Base-by-base conservation (phyloP, 2,888 invertebrate genomes). In the Merodon equestris region DNA sequence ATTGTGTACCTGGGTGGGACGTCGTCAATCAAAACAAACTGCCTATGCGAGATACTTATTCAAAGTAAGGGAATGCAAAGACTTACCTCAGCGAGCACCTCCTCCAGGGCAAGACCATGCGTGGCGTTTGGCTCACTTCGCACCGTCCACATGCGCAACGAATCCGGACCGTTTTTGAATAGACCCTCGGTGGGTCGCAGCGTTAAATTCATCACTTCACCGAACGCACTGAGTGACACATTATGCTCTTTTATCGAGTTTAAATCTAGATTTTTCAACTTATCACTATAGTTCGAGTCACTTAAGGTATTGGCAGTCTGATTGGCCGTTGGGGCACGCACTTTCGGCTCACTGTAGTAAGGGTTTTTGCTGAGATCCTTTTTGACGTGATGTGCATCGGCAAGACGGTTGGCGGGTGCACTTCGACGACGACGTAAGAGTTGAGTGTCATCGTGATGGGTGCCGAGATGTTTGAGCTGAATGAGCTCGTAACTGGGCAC, bases 401-500 rank as follows among this genome's bases (percentile, higher is more conserved):
- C 89, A 44, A 90, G 88, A 10, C 90, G 87, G 77, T 90, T 90
- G 1, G 89, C 88, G 57, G 89, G 90, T 60, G 86, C 90, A 89
- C 83, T 87, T 76, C 88, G 87, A 51, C 85, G 84, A 10, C 56
- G 64, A 36, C 64, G 73, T 53, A 71, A 1, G 34, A 53, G 54
- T 53, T 77, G 68, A 2, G 7, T 7, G 40, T 66, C 68, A 56
- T 74, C 82, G 85, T 90, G 83, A 54, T 77, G 82, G 19, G 82
- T 83, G 53, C 85, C 86, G 82, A 92, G 92, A 88, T 94, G 94
- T 68, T 92, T 91, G 82, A 96, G 91, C 82, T 93, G 93, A 63
- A 96, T 92, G 84, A 96, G 91, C 90, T 96, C 95, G 89, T 97
- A 97, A 83, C 93, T 91, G 81, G 97, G 97, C 85, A 97, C 95